phyloP scores from a whole-genome alignment of 2,797 vertebrate species.

The Meda fulgida region DNA sequence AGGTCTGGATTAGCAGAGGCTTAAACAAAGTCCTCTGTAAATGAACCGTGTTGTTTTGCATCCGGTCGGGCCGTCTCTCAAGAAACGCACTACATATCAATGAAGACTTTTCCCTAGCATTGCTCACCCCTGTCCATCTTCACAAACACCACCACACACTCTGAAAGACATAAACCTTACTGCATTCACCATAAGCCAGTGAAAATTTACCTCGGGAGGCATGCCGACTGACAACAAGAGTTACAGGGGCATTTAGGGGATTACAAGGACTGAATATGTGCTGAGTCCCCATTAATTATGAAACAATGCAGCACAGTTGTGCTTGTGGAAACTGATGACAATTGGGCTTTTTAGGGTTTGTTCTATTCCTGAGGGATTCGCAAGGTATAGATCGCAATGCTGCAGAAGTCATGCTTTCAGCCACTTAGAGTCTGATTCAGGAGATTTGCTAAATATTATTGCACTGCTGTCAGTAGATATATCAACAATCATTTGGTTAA shows the following conservation, averaged over 20 bases:
- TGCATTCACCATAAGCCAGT: not conserved
- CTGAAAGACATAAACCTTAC: not conserved
- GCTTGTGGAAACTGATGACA: slow-evolving; percentile 64
- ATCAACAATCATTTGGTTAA: not conserved
- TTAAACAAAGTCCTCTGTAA: slow-evolving; percentile 52
- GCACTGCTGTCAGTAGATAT: not conserved
- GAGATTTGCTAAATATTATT: slow-evolving; percentile 4
- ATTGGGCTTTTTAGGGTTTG: slow-evolving; percentile 56
- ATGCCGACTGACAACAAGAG: not conserved
- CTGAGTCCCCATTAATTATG: slow-evolving; percentile 65
- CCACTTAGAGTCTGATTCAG: slow-evolving; percentile 13
- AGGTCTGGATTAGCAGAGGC: slow-evolving; percentile 46
- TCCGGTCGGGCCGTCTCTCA: not conserved
- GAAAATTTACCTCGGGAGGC: slow-evolving; percentile 13
- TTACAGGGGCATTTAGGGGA: slow-evolving; percentile 21
- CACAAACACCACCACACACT: not conserved
- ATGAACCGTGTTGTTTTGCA: slow-evolving; percentile 34
- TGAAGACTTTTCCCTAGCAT: slow-evolving; percentile 10
- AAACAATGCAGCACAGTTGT: slow-evolving; percentile 58
- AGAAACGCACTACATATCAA: slow-evolving; percentile 34
- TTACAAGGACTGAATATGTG: slow-evolving; percentile 43
- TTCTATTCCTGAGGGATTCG: slow-evolving; percentile 32
- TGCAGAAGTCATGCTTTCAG: slow-evolving; percentile 34
- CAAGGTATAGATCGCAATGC: slow-evolving; percentile 31
- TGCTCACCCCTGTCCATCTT: not conserved